A percentile compares a stretch with the other conserved stretches of the same genome.
Evolutionary conservation across 2,888 invertebrate species (phyloP).

Genomic region (Diplolepis rosae): DNA sequence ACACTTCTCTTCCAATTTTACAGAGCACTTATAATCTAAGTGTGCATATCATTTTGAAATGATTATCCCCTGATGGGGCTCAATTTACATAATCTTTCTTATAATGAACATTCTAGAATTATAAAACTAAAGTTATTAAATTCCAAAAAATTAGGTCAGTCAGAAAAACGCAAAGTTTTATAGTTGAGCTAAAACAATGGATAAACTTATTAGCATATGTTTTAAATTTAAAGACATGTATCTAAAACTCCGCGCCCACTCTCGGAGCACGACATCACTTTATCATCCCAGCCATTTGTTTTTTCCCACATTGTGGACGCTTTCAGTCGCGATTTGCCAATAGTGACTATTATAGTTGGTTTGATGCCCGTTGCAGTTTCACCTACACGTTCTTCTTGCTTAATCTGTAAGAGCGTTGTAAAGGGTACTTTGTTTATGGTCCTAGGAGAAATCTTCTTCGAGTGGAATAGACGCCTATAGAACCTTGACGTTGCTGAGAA

Average conservation of each 20-base stretch:
- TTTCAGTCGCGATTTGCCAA: constrained; percentile 17
- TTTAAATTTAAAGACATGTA: constrained; percentile 21
- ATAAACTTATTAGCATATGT: neutral
- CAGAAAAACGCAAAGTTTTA: neutral
- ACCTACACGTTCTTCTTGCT: constrained; percentile 21
- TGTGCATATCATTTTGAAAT: no score
- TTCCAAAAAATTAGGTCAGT: neutral
- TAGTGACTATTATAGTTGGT: constrained; percentile 12
- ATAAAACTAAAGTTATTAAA: no score
- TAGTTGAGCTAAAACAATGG: neutral
- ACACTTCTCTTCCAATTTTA: no score
- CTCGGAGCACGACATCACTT: constrained; percentile 4
- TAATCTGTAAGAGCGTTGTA: neutral
- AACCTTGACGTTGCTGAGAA: neutral
- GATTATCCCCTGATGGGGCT: no score
- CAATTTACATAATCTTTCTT: no score
- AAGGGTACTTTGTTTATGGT: constrained; percentile 10
- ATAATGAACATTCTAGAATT: no score
- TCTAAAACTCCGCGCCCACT: constrained; percentile 13
- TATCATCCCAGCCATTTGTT: constrained; percentile 23
- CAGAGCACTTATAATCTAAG: no score
- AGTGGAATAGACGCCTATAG: neutral
- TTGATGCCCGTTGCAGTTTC: constrained; percentile 7
- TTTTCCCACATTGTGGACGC: constrained; percentile 15
- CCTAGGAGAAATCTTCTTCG: neutral